Conservation (phyloP, 2,797 vertebrate species). For the Chaetophractus vellerosus region DNA sequence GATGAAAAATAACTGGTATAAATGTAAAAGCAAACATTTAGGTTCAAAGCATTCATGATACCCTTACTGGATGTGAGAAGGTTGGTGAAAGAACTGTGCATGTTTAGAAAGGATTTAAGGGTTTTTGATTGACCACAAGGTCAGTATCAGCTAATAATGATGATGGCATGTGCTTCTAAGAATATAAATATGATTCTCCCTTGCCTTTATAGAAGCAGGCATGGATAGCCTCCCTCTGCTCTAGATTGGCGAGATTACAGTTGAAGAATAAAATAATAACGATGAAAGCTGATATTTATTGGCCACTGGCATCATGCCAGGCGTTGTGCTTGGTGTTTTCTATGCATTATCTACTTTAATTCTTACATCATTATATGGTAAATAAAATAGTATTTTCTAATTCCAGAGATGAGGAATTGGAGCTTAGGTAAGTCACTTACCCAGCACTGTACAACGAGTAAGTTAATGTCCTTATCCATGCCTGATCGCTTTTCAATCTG, state of each 20-base stretch:
- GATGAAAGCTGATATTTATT: neutral
- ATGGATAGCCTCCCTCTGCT: neutral
- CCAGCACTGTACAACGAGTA: neutral
- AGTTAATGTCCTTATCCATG: neutral
- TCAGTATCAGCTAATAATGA: neutral
- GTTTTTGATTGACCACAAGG: neutral
- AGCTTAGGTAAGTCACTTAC: neutral
- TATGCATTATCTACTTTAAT: neutral
- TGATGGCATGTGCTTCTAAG: neutral
- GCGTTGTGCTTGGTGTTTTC: neutral
- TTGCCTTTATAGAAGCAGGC: neutral
- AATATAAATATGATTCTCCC: neutral
- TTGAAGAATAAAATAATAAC: neutral
- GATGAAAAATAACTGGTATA: neutral
- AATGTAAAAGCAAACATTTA: neutral
- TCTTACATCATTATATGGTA: neutral
- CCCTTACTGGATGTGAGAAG: neutral
- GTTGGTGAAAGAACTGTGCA: neutral
- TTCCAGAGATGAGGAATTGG: neutral
- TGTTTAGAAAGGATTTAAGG: neutral
- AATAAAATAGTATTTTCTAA: neutral
- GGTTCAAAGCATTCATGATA: neutral
- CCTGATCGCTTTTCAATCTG: neutral
- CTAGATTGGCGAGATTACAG: neutral
- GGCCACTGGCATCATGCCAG: neutral